Conservation (phyloP, 2,888 invertebrate species). For the Holacanthella duospinosa region DNA sequence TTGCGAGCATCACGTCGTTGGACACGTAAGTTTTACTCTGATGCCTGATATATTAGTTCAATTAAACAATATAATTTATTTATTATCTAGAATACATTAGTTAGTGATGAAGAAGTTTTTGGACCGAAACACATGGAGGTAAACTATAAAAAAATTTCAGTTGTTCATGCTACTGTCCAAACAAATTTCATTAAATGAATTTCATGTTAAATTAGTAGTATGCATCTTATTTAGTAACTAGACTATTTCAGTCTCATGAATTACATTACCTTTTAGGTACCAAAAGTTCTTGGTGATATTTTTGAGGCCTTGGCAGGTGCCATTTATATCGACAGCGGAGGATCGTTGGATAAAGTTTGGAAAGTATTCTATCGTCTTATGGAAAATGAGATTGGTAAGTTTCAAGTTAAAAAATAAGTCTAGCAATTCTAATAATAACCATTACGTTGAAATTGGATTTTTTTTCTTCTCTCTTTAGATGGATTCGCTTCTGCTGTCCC, state of each 20-base stretch:
- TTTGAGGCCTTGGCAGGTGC: slow-evolving; percentile 87
- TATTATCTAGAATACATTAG: neutral
- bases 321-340: slow-evolving; percentile 69
- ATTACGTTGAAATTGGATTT: neutral
- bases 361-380: slow-evolving; percentile 68
- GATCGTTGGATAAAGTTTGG: slow-evolving; percentile 62
- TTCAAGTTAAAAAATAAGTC: neutral
- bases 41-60: neutral
- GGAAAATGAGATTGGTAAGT: slow-evolving; percentile 61
- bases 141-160: too few relatives aligned
- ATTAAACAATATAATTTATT: too few relatives aligned
- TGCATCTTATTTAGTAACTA: neutral
- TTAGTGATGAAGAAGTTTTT: neutral
- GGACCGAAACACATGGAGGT: neutral
- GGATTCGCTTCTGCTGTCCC: neutral
- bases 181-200: slow-evolving; percentile 43
- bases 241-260: too few relatives aligned
- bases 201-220: neutral
- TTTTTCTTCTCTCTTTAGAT: neutral
- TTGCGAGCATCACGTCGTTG: slow-evolving; percentile 52
- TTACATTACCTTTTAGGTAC: too few relatives aligned
- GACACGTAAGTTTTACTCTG: slow-evolving; percentile 50
- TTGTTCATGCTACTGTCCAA: slow-evolving; percentile 7
- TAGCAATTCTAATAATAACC: neutral
- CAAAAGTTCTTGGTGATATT: slow-evolving; percentile 81